These are phyloP conservation scores for Lycophotia porphyrea DNA, from an alignment of 2,888 invertebrate genomes.

Conservation along the genomic window DNA sequence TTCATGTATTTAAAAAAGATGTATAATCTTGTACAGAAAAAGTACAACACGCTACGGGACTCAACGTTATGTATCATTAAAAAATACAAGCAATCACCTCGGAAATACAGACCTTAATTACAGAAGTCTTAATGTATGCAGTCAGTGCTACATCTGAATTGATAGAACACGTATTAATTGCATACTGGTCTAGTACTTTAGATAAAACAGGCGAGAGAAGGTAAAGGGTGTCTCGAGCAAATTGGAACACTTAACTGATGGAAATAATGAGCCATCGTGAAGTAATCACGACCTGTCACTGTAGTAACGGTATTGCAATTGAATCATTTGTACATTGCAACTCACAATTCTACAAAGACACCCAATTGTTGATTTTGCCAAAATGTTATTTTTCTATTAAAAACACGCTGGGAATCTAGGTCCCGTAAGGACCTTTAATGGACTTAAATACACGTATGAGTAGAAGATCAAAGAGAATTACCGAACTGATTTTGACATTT, in stretches of 20 bases:
- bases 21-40: conserved; percentile 13
- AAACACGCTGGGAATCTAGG: neutral
- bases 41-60: conserved; percentile 21
- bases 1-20: conserved; percentile 21
- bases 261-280: conserved; percentile 55
- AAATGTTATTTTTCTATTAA: neutral
- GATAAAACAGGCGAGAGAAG: conserved; percentile 55
- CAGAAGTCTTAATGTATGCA: conserved; percentile 53
- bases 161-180: conserved; percentile 64
- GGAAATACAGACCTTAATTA: conserved; percentile 53
- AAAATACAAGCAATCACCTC: conserved; percentile 41
- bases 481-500: too few relatives aligned
- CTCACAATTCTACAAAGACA: neutral
- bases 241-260: conserved; percentile 56
- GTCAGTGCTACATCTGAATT: conserved; percentile 51
- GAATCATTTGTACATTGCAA: conserved; percentile 41
- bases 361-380: neutral
- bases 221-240: conserved; percentile 46
- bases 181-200: conserved; percentile 57
- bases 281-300: conserved; percentile 53
- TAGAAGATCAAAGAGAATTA: too few relatives aligned
- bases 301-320: conserved; percentile 49
- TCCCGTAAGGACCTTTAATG: neutral
- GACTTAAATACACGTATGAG: too few relatives aligned
- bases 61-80: conserved; percentile 33